Conservation (phyloP, 92 coral and sea anemone genomes). For the Phenganax stokvisi region DNA sequence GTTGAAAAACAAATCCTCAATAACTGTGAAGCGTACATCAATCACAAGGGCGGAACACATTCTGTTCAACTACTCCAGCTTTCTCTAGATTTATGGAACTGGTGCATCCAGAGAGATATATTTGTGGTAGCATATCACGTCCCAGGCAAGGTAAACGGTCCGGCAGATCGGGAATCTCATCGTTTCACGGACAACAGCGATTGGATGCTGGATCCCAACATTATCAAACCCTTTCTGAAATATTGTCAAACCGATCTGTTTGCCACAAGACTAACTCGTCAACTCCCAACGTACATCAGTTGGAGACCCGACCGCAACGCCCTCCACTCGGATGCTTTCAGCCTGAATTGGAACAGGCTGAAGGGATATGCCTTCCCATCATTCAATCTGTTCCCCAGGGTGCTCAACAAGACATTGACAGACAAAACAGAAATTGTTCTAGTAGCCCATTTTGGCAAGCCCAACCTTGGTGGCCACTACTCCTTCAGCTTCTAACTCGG, state of each 20-base stretch:
- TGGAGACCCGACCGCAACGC: constrained; percentile 50
- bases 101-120: constrained; percentile 44
- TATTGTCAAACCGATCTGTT: constrained; percentile 50
- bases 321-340: constrained; percentile 46
- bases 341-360: constrained; percentile 43
- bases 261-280: constrained; percentile 47
- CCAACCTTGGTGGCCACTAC: constrained; percentile 52
- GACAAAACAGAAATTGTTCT: constrained; percentile 49
- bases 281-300: constrained; percentile 43
- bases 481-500: constrained; percentile 13
- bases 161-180: constrained; percentile 44
- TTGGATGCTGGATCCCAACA: constrained; percentile 42
- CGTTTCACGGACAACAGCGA: constrained; percentile 46
- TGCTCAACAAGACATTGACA: constrained; percentile 22
- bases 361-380: constrained; percentile 47
- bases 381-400: constrained; percentile 43
- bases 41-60: constrained; percentile 56
- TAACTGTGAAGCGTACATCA: constrained; percentile 35
- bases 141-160: constrained; percentile 38
- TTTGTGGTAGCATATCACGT: constrained; percentile 42
- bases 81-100: constrained; percentile 47
- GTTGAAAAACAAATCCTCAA: constrained; percentile 41
- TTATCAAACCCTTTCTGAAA: constrained; percentile 47
- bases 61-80: constrained; percentile 40
- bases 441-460: constrained; percentile 46